A percentile compares a stretch with the other conserved stretches of the same genome.
Conservation (phyloP, 2,113 vertebrate species). For the Tychaedon coryphoeus region DNA sequence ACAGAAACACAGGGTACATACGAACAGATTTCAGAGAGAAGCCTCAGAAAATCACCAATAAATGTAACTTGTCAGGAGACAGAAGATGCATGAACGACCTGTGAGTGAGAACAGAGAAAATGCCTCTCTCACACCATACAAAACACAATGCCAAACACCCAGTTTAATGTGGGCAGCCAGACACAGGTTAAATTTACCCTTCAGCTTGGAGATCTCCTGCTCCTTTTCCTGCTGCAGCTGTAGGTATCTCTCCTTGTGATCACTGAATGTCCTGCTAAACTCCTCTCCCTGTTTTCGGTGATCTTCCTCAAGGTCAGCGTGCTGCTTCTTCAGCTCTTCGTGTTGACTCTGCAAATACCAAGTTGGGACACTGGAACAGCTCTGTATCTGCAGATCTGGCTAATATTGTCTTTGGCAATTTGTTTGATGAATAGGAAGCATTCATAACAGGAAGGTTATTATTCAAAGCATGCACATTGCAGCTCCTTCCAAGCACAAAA, state of each 20-base stretch:
- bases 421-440: slow-evolving; percentile 35
- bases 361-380: not conserved
- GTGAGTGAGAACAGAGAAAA: not conserved
- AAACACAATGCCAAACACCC: not conserved
- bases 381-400: not conserved
- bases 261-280: slow-evolving; percentile 81
- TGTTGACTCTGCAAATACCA: slow-evolving; percentile 87
- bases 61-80: not conserved
- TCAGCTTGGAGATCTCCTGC: slow-evolving; percentile 85
- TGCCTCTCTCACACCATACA: not conserved
- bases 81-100: not conserved
- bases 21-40: not conserved
- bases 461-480: slow-evolving; percentile 15
- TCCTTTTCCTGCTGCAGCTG: slow-evolving; percentile 89
- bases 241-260: slow-evolving; percentile 85
- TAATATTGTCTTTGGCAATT: slow-evolving; percentile 41
- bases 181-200: slow-evolving; percentile 77
- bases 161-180: not conserved
- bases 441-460: slow-evolving; percentile 26
- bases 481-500: not conserved
- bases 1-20: not conserved
- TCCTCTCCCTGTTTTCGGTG: slow-evolving; percentile 86
- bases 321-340: slow-evolving; percentile 92
- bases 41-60: not conserved
- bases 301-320: slow-evolving; percentile 85